phyloP scores from a whole-genome alignment of 1,140 invertebrate species.

The Tetragnatha versicolor region DNA sequence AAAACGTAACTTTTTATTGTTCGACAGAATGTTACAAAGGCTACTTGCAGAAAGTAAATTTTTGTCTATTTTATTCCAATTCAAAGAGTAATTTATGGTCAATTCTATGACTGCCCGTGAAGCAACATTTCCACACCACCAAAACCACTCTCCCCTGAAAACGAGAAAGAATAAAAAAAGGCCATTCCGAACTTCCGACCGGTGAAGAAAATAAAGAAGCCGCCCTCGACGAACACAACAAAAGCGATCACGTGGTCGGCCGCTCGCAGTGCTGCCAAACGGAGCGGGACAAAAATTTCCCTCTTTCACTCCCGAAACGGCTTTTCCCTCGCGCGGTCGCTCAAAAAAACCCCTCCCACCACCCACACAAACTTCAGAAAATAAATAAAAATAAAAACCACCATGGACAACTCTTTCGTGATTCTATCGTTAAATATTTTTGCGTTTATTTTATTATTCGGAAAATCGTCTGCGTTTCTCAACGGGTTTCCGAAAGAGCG shows the following conservation, averaged over 20 bases:
- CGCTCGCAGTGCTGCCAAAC: conserved; percentile 47
- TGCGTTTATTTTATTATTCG: not conserved
- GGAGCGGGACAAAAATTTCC: conserved; percentile 53
- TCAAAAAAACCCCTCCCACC: conserved; percentile 16
- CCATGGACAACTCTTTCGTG: conserved; percentile 23
- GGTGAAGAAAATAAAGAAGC: conserved; percentile 3
- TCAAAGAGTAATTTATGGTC: too few relatives aligned
- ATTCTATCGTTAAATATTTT: too few relatives aligned
- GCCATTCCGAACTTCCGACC: conserved; percentile 18
- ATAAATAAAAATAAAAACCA: too few relatives aligned
- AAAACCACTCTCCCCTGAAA: too few relatives aligned
- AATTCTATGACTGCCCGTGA: too few relatives aligned
- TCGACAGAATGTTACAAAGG: too few relatives aligned
- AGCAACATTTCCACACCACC: too few relatives aligned
- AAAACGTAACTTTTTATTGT: too few relatives aligned
- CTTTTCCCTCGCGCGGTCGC: conserved; percentile 36
- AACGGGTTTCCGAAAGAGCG: conserved; percentile 49
- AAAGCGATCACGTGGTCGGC: conserved; percentile 42
- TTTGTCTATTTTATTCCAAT: too few relatives aligned
- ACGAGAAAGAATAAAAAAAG: too few relatives aligned
- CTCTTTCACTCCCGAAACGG: conserved; percentile 45
- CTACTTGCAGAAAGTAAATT: too few relatives aligned
- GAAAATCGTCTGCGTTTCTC: conserved; percentile 11
- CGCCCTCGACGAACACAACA: conserved; percentile 47
- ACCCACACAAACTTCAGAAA: too few relatives aligned